Percentiles rank a stretch among this genome's conserved stretches.
Evolutionary conservation across 1,140 invertebrate genomes (phyloP).

Genomic region (Saccostrea echinata): DNA sequence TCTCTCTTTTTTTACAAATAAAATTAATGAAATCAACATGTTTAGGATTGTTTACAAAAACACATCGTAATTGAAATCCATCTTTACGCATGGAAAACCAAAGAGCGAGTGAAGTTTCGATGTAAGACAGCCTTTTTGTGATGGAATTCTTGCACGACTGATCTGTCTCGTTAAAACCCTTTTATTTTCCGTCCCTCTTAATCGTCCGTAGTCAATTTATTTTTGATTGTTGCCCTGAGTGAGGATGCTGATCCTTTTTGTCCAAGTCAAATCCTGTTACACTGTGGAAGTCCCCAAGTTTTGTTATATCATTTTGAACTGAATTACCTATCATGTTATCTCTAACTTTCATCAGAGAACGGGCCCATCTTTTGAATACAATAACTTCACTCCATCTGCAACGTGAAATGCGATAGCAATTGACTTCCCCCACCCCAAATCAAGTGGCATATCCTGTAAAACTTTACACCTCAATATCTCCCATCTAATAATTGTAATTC

Average conservation of each 20-base stretch:
- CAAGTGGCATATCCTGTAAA: slow-evolving; percentile 18
- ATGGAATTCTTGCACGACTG: neutral
- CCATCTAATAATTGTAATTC: slow-evolving; percentile 2
- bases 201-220: slow-evolving; percentile 28
- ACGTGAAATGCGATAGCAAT: neutral
- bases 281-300: neutral
- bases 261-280: neutral
- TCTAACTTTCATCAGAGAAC: slow-evolving; percentile 23
- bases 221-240: neutral
- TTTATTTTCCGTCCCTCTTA: neutral
- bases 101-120: neutral
- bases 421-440: neutral
- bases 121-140: neutral
- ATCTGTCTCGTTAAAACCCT: neutral
- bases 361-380: slow-evolving; percentile 10
- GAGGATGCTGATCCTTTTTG: neutral
- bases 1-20: neutral
- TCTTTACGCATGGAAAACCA: neutral
- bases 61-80: slow-evolving; percentile 13
- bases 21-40: neutral
- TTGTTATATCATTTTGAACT: neutral
- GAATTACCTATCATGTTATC: neutral
- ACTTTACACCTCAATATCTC: slow-evolving; percentile 4
- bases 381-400: neutral
- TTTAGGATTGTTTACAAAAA: neutral